Conservation (phyloP, 2,113 vertebrate species). For the Ctenomys sociabilis region DNA sequence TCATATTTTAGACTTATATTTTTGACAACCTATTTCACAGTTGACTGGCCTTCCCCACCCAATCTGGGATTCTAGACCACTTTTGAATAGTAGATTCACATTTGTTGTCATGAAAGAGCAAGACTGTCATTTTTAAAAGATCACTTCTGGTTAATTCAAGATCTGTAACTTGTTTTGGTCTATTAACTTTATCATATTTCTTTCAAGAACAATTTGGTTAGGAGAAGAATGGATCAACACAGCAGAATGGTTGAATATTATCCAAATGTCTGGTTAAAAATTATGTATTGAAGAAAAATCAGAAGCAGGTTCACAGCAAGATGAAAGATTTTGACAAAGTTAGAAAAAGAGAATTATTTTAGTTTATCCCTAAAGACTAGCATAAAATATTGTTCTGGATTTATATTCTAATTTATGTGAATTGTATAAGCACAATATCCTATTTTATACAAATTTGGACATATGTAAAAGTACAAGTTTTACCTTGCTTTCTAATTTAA, state of each 20-base stretch:
- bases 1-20: slow-evolving; percentile 84
- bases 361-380: slow-evolving; percentile 51
- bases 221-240: slow-evolving; percentile 76
- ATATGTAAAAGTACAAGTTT: slow-evolving; percentile 61
- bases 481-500: slow-evolving; percentile 52
- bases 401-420: slow-evolving; percentile 51
- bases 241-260: slow-evolving; percentile 65
- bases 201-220: slow-evolving; percentile 80
- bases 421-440: background rate
- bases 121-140: slow-evolving; percentile 81
- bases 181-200: slow-evolving; percentile 83
- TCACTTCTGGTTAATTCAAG: slow-evolving; percentile 84
- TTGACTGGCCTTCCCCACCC: slow-evolving; percentile 75
- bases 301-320: background rate
- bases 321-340: background rate
- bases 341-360: slow-evolving; percentile 34
- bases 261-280: slow-evolving; percentile 56
- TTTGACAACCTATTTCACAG: slow-evolving; percentile 86
- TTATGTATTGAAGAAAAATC: background rate
- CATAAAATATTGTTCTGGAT: slow-evolving; percentile 38
- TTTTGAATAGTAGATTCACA: slow-evolving; percentile 79
- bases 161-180: slow-evolving; percentile 81
- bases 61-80: slow-evolving; percentile 77
- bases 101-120: slow-evolving; percentile 83
- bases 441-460: slow-evolving; percentile 59